Evolutionary conservation across 2,888 invertebrate species (phyloP), one percentile per base, ranked within the genome.

Genomic region (Drosophila paranaensis): DNA sequence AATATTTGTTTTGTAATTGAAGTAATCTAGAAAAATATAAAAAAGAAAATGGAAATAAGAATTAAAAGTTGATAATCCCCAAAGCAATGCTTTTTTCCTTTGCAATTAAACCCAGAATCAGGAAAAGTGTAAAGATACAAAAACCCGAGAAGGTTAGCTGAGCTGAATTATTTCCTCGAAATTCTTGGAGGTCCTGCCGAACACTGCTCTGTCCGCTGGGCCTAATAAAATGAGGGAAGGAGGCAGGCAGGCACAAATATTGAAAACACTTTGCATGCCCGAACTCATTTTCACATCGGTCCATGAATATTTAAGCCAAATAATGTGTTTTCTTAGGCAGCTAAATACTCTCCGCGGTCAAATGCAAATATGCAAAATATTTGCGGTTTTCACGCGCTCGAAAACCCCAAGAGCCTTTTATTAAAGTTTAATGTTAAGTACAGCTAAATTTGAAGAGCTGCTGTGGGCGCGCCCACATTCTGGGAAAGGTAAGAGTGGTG

Each of bases 401-500:
- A 45, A 39, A 46, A 40, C 33, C 25, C 9, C 8, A 48, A 63
- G 66, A 37, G 54, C 46, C 57, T 61, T 58, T 56, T 51, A 78
- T 73, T 53, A 64, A 78, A 64, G 48, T 61, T 74, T 60, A 65
- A 78, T 61, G 56, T 46, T 51, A 74, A 63, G 70, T 66, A 70
- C 53, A 54, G 50, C 27, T 60, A 40, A 50, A 71, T 46, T 54
- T 79, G 27, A 58, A 64, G 53, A 57, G 45, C 33, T 37, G 55
- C 42, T 43, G 20, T 10, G 27, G 42, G 61, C 40, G 42, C 27
- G 43, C 46, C 42, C 5, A 33, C 10, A 50, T 57, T 13, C 2
- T 25, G 35, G 50, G 48, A 27, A 20, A 14, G 37, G 53, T 35
- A 25, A 37, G 11, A 6, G 27, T 33, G 16, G 25, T 3, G 16